These are phyloP conservation scores for Alectoris magna DNA, from an alignment of 2,797 vertebrate species.

Conservation along the genomic window DNA sequence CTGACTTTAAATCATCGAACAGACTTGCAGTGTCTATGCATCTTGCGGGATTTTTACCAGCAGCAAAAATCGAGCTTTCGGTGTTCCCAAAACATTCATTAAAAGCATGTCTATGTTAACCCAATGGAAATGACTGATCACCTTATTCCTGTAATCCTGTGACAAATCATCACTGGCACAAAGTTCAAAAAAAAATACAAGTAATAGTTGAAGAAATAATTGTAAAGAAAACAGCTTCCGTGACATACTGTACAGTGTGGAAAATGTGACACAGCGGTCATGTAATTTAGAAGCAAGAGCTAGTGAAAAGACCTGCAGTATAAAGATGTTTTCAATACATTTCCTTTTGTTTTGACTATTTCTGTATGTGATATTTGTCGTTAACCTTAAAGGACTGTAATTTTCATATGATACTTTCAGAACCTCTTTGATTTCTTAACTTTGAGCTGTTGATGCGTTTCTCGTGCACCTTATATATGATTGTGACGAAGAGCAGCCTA, in stretches of 20 bases:
- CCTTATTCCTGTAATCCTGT: slow-evolving; percentile 1
- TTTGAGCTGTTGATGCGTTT: background rate
- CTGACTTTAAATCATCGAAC: slow-evolving; percentile 64
- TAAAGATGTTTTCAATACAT: background rate
- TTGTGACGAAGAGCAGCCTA: background rate
- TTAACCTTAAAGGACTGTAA: background rate
- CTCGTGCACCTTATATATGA: background rate
- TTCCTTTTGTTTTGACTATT: background rate
- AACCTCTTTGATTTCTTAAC: background rate
- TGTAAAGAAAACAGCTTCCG: background rate
- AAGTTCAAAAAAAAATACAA: slow-evolving; percentile 6
- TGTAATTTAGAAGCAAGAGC: background rate
- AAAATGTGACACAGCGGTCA: background rate
- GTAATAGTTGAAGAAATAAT: background rate
- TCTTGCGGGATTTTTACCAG: slow-evolving; percentile 44
- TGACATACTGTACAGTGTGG: background rate
- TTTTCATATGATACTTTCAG: background rate
- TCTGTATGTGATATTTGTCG: background rate
- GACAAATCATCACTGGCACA: background rate
- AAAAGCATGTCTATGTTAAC: slow-evolving; percentile 7
- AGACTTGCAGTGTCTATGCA: slow-evolving; percentile 63
- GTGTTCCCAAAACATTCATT: slow-evolving; percentile 14
- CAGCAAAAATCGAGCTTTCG: slow-evolving; percentile 17
- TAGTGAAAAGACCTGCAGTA: background rate
- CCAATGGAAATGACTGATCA: slow-evolving; percentile 17